Evolutionary conservation across 2,888 invertebrate genomes (phyloP).

Genomic region (Rutpela maculata): DNA sequence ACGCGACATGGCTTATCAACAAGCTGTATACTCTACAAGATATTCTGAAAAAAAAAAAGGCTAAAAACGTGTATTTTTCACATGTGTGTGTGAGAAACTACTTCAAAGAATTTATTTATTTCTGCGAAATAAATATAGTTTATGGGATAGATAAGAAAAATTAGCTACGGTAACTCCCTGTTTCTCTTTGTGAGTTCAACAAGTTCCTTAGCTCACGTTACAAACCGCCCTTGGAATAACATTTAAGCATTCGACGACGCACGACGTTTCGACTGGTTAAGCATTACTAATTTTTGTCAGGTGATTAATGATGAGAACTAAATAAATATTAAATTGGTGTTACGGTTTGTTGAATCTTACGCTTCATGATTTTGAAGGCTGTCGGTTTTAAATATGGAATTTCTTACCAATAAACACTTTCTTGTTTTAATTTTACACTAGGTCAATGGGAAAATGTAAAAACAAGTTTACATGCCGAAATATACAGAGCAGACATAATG

Average conservation of each 20-base stretch:
- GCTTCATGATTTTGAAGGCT: conserved; percentile 3
- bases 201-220: neutral
- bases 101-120: too few relatives aligned
- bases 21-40: too few relatives aligned
- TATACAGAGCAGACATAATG: neutral
- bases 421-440: conserved; percentile 1
- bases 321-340: neutral
- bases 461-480: neutral
- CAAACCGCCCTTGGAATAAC: neutral
- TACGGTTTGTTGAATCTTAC: neutral
- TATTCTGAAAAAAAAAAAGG: too few relatives aligned
- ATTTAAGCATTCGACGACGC: neutral
- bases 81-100: too few relatives aligned
- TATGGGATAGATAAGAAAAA: too few relatives aligned
- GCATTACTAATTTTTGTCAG: neutral
- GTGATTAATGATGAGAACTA: conserved; percentile 3
- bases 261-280: neutral
- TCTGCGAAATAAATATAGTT: too few relatives aligned
- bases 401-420: neutral
- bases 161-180: neutral
- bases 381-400: neutral
- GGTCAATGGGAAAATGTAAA: neutral
- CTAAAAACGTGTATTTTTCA: too few relatives aligned
- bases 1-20: too few relatives aligned
- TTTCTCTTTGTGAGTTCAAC: neutral